Percentiles rank a stretch among this genome's conserved stretches.
phyloP scores from a whole-genome alignment of 2,113 vertebrate genomes.

The Lophotis ruficrista region DNA sequence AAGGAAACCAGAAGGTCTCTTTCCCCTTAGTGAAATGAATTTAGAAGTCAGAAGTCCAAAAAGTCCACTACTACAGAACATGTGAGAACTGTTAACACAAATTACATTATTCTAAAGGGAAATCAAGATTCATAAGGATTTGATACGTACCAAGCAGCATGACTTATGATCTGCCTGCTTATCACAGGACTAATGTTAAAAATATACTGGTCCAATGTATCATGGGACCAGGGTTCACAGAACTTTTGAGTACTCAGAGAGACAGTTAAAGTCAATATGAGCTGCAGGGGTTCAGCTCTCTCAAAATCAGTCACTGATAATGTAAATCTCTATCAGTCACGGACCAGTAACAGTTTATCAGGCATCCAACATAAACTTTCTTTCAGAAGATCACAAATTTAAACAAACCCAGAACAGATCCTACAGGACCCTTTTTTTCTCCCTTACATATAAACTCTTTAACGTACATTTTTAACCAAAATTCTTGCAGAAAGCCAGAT shows the following conservation, averaged over 20 bases:
- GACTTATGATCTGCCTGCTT: background rate
- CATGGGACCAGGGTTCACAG: background rate
- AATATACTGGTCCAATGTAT: background rate
- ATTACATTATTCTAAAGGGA: background rate
- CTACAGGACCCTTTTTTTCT: background rate
- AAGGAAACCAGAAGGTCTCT: background rate
- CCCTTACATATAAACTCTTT: background rate
- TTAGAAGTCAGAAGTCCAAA: background rate
- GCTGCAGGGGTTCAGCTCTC: background rate
- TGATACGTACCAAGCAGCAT: background rate
- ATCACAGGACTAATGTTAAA: background rate
- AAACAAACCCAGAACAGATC: background rate
- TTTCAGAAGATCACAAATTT: background rate
- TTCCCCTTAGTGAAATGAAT: background rate
- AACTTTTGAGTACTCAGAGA: background rate
- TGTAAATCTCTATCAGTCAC: background rate
- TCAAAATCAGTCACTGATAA: background rate
- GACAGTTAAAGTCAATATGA: background rate
- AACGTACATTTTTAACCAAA: background rate
- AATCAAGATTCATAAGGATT: background rate
- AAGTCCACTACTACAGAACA: background rate
- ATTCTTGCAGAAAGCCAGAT: background rate
- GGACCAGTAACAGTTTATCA: background rate
- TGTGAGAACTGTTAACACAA: background rate
- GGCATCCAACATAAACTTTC: background rate